Base-by-base conservation (phyloP, 2,113 vertebrate genomes). In the Colossoma macropomum region DNA sequence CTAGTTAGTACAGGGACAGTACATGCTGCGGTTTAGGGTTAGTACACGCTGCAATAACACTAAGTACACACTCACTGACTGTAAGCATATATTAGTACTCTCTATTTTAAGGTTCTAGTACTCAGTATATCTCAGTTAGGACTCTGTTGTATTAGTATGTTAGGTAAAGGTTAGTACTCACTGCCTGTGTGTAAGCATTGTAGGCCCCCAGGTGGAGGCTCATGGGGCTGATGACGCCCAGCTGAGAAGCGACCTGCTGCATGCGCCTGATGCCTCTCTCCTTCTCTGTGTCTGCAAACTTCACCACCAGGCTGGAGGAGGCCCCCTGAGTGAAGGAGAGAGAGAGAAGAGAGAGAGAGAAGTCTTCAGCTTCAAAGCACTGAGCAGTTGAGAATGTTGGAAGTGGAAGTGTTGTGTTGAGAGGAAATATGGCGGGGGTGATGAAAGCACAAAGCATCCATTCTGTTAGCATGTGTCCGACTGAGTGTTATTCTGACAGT, bases 261-360 rank as follows among this genome's bases (percentile, higher is more conserved):
- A 98, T 97, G 45, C 97, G 93, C 77, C 97, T 92, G 80, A 97
- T 95, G 8, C 96, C 95, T 27, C 97, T 91, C 91, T 98, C 97
- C 92, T 97, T 98, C 94, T 98, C 97, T 0, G 97, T 97, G 91
- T 98, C 97, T 0, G 97, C 97, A 45, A 98, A 98, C 92, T 98
- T 98, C 63, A 98, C 97, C 93, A 98, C 97, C 88, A 98, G 95
- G 92, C 97, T 98, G 90, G 97, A 98, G 0, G 97, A 98, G 76
- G 97, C 97, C 0, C 97, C 97, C 97, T 98, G 93, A 0, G 1
- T n/a, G 59, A 41, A 63, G 15, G 27, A 41, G n/a, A 6, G 23
- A 71, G 23, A 23, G 81, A 85, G 84, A 34, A 80, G 28, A 27
- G 80, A 84, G 84, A 41, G 75, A 16, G 69, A 75, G 32, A 59